Conservation (phyloP, 2,113 vertebrate genomes). For the Columbina picui region DNA sequence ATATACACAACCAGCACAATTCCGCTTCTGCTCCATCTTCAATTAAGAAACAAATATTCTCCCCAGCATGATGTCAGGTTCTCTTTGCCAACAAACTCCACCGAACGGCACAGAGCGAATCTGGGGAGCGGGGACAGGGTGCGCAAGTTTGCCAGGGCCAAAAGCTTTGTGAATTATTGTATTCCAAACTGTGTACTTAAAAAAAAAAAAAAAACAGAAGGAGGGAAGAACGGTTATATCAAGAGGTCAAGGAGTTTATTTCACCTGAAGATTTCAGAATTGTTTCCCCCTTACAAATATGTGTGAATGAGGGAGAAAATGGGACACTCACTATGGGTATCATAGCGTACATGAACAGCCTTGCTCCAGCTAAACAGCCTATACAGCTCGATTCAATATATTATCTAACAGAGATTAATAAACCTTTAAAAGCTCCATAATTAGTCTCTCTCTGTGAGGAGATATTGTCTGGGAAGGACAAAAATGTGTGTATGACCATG, state of each 20-base stretch:
- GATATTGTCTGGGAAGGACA: background rate
- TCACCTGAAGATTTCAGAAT: constrained; percentile 4
- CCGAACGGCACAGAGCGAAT: constrained; percentile 22
- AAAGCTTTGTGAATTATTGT: constrained; percentile 11
- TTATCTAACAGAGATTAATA: background rate
- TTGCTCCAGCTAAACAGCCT: background rate
- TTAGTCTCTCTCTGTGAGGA: background rate
- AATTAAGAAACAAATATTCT: constrained; percentile 61
- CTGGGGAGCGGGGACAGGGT: background rate
- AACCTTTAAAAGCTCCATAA: background rate
- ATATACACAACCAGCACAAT: constrained; percentile 54
- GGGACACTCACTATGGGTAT: background rate
- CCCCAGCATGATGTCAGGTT: constrained; percentile 4
- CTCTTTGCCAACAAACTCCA: constrained; percentile 28
- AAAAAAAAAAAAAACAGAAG: too few species aligned
- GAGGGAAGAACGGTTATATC: background rate
- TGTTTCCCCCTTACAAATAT: background rate
- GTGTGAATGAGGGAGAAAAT: background rate
- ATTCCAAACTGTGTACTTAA: background rate
- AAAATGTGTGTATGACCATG: fast-evolving
- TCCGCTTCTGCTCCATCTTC: constrained; percentile 45
- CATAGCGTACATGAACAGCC: background rate
- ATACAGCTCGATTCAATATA: background rate
- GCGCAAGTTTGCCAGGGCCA: background rate
- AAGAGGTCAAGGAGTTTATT: constrained; percentile 32